Evolutionary conservation across 1,140 invertebrate species (phyloP).

Genomic region (Rhopalosiphum maidis): DNA sequence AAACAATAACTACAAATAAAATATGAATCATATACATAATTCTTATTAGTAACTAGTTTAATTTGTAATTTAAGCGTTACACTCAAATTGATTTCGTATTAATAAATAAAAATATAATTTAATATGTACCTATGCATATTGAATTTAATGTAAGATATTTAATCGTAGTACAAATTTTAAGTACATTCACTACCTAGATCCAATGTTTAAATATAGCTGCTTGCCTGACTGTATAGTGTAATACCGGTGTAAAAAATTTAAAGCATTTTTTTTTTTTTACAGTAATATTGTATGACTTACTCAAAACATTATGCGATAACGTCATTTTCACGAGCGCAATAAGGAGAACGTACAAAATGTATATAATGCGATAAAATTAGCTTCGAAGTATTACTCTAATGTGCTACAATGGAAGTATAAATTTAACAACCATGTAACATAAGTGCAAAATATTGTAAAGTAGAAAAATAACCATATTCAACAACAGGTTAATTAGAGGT

Average conservation of each 20-base stretch:
- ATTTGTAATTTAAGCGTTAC: not conserved
- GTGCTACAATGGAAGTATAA: not conserved
- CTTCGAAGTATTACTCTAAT: slow-evolving; percentile 38
- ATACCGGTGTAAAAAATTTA: not conserved
- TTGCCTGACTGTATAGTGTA: not conserved
- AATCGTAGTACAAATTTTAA: not conserved
- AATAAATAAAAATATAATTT: not conserved
- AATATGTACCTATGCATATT: not conserved
- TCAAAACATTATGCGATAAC: slow-evolving; percentile 7
- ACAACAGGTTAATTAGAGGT: slow-evolving; percentile 32
- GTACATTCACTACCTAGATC: not conserved
- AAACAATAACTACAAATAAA: not conserved
- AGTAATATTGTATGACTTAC: slow-evolving; percentile 27
- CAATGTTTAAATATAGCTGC: not conserved
- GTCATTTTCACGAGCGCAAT: slow-evolving; percentile 27
- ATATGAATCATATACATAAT: not conserved
- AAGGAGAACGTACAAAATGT: slow-evolving; percentile 25
- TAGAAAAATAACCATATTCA: not conserved
- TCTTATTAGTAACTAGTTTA: not conserved
- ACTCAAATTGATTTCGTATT: not conserved
- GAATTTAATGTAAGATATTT: not conserved
- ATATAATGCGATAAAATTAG: slow-evolving; percentile 14
- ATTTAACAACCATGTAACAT: not conserved
- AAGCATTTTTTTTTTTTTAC: slow-evolving; percentile 16
- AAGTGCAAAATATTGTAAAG: not conserved